phyloP scores from a whole-genome alignment of 2,888 invertebrate genomes.

The Nymphalis urticae region DNA sequence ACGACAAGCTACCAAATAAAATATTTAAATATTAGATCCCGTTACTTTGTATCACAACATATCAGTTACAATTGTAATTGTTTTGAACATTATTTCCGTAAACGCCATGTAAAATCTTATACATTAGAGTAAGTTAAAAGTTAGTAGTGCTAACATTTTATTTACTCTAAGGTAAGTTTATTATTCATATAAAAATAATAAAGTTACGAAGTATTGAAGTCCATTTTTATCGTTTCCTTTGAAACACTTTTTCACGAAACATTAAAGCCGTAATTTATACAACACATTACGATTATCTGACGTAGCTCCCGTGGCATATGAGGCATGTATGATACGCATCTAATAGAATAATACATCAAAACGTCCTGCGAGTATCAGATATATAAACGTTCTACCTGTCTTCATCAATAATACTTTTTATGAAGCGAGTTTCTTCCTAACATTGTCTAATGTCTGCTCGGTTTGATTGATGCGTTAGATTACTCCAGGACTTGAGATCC shows the following conservation, averaged over 20 bases:
- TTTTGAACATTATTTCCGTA: background rate
- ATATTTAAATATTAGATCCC: conserved; percentile 2
- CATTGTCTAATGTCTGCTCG: conserved; percentile 64
- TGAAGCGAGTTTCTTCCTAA: conserved; percentile 56
- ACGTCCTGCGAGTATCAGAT: conserved; percentile 57
- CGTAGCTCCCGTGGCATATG: conserved; percentile 50
- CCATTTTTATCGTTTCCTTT: conserved; percentile 19
- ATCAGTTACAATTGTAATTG: conserved; percentile 1
- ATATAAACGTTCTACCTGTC: conserved; percentile 62
- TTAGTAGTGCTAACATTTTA: background rate
- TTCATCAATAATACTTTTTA: conserved; percentile 78
- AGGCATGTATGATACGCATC: conserved; percentile 58
- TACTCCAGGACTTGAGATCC: conserved; percentile 51
- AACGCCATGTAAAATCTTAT: background rate
- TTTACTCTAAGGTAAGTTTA: background rate
- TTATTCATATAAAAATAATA: conserved; percentile 3
- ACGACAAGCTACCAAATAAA: conserved; percentile 22
- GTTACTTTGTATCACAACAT: background rate
- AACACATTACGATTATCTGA: conserved; percentile 46
- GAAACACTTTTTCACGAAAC: conserved; percentile 22
- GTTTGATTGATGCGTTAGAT: conserved; percentile 73
- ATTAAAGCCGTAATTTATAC: conserved; percentile 38
- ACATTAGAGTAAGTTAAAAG: background rate
- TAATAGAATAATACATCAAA: conserved; percentile 64
- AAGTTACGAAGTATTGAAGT: conserved; percentile 12